A percentile compares a stretch with the other conserved stretches of the same genome.
phyloP scores from a whole-genome alignment of 2,888 invertebrate genomes.

The Buathra laborator region DNA sequence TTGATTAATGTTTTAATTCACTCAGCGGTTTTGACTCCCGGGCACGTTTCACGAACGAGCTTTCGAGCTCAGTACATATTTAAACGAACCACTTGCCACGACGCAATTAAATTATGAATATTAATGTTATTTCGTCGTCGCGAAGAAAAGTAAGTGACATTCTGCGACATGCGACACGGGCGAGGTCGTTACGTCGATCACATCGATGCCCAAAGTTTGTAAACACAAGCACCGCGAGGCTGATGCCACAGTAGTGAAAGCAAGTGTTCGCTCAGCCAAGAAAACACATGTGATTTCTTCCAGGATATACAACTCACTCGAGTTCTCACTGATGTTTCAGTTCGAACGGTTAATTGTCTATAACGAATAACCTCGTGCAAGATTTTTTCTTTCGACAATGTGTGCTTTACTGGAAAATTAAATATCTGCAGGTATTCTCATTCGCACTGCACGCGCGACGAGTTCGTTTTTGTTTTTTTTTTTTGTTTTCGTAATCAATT shows the following conservation, averaged over 20 bases:
- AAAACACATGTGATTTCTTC: constrained; percentile 52
- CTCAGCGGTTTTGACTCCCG: background rate
- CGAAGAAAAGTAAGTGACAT: background rate
- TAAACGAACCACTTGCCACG: constrained; percentile 10
- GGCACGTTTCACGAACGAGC: background rate
- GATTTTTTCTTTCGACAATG: background rate
- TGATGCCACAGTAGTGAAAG: constrained; percentile 44
- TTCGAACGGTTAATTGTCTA: background rate
- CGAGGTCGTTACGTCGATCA: constrained; percentile 33
- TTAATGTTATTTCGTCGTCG: background rate
- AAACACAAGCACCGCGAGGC: constrained; percentile 58
- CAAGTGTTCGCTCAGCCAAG: constrained; percentile 47
- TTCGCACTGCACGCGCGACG: background rate
- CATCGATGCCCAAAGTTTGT: constrained; percentile 58
- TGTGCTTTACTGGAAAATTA: background rate
- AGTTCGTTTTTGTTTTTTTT: background rate
- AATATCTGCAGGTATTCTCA: background rate
- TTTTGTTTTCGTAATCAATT: constrained; percentile 1
- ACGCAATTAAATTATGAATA: background rate
- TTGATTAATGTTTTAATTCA: constrained; percentile 41
- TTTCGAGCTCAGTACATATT: constrained; percentile 22
- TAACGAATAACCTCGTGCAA: background rate
- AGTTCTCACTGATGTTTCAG: background rate
- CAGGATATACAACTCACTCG: background rate
- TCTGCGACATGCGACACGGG: constrained; percentile 24